phyloP scores from a whole-genome alignment of 2,888 invertebrate species.

The Piscicola geometra region DNA sequence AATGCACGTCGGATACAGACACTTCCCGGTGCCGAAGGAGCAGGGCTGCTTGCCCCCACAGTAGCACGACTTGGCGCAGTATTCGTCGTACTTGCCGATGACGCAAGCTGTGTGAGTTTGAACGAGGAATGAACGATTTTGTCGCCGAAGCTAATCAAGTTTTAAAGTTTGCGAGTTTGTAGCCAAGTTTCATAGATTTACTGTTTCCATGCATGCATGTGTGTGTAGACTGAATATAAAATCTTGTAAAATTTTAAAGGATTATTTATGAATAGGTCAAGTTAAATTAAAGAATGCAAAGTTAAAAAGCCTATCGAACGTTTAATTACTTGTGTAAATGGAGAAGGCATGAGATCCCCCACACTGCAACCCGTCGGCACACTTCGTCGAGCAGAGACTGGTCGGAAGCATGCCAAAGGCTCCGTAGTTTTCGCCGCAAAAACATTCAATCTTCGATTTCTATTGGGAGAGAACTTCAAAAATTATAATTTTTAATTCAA shows the following conservation, averaged over 20 bases:
- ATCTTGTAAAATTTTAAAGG: no score
- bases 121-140: no score
- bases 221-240: no score
- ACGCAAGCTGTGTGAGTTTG: conserved; percentile 4
- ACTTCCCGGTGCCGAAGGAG: background rate
- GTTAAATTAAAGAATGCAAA: no score
- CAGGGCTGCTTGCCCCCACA: conserved; percentile 24
- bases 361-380: background rate
- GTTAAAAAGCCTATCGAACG: no score
- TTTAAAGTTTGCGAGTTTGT: no score
- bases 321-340: background rate
- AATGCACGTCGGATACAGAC: conserved; percentile 10
- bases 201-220: no score
- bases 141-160: no score
- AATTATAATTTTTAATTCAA: no score
- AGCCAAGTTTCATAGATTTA: no score
- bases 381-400: background rate
- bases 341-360: background rate
- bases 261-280: no score
- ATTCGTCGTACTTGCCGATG: conserved; percentile 7
- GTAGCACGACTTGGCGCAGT: conserved; percentile 5
- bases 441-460: background rate
- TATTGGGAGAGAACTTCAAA: no score
- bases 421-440: conserved; percentile 28
- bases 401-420: conserved; percentile 11